Conservation (phyloP, 2,797 vertebrate genomes). For the Pelobates cultripes region DNA sequence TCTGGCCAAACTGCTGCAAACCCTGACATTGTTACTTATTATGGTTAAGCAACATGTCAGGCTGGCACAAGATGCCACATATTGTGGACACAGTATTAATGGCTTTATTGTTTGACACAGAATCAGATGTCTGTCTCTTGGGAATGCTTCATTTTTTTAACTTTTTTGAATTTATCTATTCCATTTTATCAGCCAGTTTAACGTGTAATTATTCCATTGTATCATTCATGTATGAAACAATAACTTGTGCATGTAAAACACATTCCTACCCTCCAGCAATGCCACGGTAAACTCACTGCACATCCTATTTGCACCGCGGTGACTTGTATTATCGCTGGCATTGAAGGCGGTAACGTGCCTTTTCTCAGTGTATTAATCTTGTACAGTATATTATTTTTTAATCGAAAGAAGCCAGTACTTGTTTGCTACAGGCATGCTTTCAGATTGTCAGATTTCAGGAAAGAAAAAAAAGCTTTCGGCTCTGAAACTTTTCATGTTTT, state of each 20-base stretch:
- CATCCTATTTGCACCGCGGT: neutral
- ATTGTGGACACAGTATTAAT: neutral
- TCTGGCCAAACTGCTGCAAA: neutral
- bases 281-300: neutral
- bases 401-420: conserved; percentile 47
- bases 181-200: conserved; percentile 26
- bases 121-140: neutral
- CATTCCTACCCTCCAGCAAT: conserved; percentile 31
- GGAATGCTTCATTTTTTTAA: neutral
- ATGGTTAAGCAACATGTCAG: neutral
- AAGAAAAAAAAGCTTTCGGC: conserved; percentile 34
- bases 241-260: conserved; percentile 53
- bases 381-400: conserved; percentile 48
- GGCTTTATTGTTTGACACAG: conserved; percentile 4
- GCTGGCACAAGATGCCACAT: neutral
- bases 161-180: neutral
- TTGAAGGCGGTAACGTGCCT: conserved; percentile 26
- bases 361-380: conserved; percentile 46
- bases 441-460: conserved; percentile 30
- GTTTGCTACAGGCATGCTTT: conserved; percentile 40
- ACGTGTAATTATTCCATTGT: conserved; percentile 51
- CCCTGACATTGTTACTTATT: conserved; percentile 5
- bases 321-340: neutral
- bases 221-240: conserved; percentile 47
- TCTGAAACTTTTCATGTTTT: conserved; percentile 46